These are phyloP conservation scores for Sebastes ruberrimus DNA, from an alignment of 2,797 vertebrate species.

Conservation along the genomic window DNA sequence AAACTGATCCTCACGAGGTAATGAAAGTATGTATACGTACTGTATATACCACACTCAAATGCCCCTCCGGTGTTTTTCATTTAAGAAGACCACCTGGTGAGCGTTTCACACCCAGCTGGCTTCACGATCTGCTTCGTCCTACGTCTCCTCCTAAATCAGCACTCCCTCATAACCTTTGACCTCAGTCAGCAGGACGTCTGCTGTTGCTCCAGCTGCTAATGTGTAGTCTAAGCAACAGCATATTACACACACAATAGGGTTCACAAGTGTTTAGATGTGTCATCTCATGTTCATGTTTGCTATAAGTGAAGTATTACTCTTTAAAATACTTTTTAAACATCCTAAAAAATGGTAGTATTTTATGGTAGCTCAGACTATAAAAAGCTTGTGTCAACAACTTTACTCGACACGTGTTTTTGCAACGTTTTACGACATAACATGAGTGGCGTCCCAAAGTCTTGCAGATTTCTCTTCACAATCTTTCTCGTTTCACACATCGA, in stretches of 20 bases:
- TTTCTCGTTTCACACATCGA: background rate
- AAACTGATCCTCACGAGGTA: constrained; percentile 1
- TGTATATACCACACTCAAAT: background rate
- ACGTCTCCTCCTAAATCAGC: constrained; percentile 41
- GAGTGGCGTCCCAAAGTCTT: background rate
- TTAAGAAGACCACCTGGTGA: constrained; percentile 57
- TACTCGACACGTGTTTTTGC: background rate
- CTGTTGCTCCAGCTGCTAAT: constrained; percentile 47
- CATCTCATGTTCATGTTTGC: background rate
- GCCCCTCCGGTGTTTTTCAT: constrained; percentile 43
- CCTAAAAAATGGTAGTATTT: background rate
- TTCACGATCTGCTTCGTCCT: background rate
- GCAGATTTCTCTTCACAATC: background rate
- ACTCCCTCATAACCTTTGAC: constrained; percentile 55
- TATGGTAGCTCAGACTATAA: background rate
- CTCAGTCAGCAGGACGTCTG: constrained; percentile 15
- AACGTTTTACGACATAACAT: background rate
- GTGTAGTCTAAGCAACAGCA: constrained; percentile 2
- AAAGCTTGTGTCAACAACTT: background rate
- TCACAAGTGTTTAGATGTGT: background rate
- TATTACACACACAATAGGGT: background rate
- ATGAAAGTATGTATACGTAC: background rate
- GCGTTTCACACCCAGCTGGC: constrained; percentile 38
- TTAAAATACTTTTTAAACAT: background rate
- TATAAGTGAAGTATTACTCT: background rate